These are phyloP conservation scores for Ardeotis arabs DNA, from an alignment of 2,113 vertebrate genomes.

Conservation along the genomic window DNA sequence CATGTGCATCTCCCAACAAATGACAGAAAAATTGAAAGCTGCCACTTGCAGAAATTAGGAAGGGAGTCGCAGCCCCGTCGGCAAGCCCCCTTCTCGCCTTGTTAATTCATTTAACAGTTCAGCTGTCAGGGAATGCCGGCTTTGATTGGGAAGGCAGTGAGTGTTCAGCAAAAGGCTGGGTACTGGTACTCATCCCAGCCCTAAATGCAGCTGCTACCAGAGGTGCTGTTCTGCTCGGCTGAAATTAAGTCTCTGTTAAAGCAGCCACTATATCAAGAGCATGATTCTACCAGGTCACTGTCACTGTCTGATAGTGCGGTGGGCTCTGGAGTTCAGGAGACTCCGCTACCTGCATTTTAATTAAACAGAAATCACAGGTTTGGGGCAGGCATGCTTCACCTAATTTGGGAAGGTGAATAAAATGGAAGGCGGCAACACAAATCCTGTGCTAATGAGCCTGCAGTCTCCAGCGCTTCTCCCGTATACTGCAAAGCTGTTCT, in stretches of 20 bases:
- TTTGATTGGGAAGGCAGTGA: slow-evolving; percentile 50
- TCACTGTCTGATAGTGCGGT: slow-evolving; percentile 28
- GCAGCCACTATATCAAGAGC: slow-evolving; percentile 38
- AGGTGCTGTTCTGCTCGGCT: slow-evolving; percentile 39
- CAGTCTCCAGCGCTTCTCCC: slow-evolving; percentile 6
- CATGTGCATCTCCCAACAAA: slow-evolving; percentile 24
- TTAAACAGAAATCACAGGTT: slow-evolving; percentile 34
- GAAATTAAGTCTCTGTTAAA: slow-evolving; percentile 50
- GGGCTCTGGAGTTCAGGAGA: slow-evolving; percentile 23
- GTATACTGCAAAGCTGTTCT: slow-evolving; percentile 32
- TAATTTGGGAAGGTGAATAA: slow-evolving; percentile 56
- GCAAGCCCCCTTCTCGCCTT: slow-evolving; percentile 41
- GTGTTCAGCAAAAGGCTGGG: background rate
- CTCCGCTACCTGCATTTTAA: slow-evolving; percentile 33
- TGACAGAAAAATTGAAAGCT: slow-evolving; percentile 51
- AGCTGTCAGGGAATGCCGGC: slow-evolving; percentile 40
- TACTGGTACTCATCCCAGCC: slow-evolving; percentile 37
- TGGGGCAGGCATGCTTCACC: background rate
- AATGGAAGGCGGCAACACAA: slow-evolving; percentile 21
- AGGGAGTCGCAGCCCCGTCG: slow-evolving; percentile 1
- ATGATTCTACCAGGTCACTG: slow-evolving; percentile 35
- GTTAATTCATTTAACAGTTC: slow-evolving; percentile 63
- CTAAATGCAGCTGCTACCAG: slow-evolving; percentile 59
- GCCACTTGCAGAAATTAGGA: slow-evolving; percentile 45
- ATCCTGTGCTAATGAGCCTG: slow-evolving; percentile 41